A percentile compares a stretch with the other conserved stretches of the same genome.
These are phyloP conservation scores for Neolamprologus falcicula DNA, from an alignment of 2,113 vertebrate species.

Conservation along the genomic window DNA sequence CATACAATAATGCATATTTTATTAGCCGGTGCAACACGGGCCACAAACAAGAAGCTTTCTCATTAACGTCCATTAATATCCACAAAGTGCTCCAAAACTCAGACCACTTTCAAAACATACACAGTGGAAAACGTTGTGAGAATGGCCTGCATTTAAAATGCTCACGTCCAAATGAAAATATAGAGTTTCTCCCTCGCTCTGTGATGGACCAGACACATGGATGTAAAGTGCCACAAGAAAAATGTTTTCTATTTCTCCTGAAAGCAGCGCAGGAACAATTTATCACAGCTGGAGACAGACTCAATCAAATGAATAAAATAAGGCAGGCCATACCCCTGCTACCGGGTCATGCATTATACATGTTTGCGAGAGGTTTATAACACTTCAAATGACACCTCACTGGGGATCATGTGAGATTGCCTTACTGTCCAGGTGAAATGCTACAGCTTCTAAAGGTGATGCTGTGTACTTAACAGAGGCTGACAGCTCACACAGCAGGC, in stretches of 20 bases:
- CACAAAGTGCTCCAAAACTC: neutral
- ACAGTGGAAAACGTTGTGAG: accelerated
- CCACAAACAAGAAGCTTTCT: neutral
- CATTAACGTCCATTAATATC: neutral
- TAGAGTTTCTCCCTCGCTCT: neutral
- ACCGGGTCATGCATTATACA: constrained; percentile 40
- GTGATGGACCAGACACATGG: neutral
- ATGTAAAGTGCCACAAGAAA: constrained; percentile 44
- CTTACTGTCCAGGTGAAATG: constrained; percentile 16
- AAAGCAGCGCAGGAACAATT: constrained; percentile 26
- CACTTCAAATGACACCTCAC: constrained; percentile 16
- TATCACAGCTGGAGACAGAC: constrained; percentile 40
- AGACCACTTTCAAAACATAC: neutral
- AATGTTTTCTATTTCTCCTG: constrained; percentile 47
- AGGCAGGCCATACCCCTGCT: neutral
- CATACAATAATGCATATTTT: neutral
- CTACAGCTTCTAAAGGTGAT: neutral
- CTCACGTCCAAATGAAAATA: constrained; percentile 13
- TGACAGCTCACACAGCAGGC: constrained; percentile 25
- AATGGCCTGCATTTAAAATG: neutral
- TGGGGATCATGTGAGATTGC: neutral
- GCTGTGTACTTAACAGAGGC: neutral
- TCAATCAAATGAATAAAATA: constrained; percentile 50
- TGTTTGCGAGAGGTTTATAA: constrained; percentile 16
- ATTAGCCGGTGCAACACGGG: neutral